Conservation (phyloP, 2,113 vertebrate genomes). For the Motacilla alba region DNA sequence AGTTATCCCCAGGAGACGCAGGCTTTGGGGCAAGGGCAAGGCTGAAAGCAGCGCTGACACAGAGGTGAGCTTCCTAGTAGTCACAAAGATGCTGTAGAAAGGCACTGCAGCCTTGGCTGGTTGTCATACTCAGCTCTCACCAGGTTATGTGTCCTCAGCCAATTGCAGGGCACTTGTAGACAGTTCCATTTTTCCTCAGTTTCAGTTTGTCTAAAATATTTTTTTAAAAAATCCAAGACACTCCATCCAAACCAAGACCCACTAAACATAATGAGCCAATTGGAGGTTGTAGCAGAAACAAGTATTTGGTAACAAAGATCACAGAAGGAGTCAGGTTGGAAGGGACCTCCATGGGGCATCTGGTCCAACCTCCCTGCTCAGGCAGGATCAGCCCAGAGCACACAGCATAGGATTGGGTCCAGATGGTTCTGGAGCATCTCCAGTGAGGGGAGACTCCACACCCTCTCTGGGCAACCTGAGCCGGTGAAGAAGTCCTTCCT, state of each 20-base stretch:
- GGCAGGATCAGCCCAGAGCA: neutral
- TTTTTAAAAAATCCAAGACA: rapidly evolving
- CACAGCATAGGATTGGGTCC: neutral
- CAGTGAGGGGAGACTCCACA: neutral
- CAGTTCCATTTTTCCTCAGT: neutral
- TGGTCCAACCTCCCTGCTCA: neutral
- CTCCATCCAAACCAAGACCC: neutral
- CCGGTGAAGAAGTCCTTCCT: neutral
- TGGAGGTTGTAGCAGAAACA: neutral
- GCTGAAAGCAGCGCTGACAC: neutral
- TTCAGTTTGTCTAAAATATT: neutral
- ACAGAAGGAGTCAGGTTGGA: neutral
- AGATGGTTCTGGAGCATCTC: neutral
- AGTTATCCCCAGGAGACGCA: neutral
- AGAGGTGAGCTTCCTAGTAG: neutral
- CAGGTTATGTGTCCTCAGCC: neutral
- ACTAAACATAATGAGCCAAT: rapidly evolving
- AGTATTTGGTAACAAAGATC: neutral
- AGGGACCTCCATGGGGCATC: neutral
- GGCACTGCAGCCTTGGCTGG: neutral
- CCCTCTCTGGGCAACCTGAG: neutral
- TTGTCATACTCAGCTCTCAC: neutral
- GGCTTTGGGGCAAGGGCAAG: neutral
- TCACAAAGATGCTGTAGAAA: neutral
- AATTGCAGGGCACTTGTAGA: neutral